These are phyloP conservation scores for Ifrita kowaldi DNA, from an alignment of 2,113 vertebrate species.

Conservation along the genomic window DNA sequence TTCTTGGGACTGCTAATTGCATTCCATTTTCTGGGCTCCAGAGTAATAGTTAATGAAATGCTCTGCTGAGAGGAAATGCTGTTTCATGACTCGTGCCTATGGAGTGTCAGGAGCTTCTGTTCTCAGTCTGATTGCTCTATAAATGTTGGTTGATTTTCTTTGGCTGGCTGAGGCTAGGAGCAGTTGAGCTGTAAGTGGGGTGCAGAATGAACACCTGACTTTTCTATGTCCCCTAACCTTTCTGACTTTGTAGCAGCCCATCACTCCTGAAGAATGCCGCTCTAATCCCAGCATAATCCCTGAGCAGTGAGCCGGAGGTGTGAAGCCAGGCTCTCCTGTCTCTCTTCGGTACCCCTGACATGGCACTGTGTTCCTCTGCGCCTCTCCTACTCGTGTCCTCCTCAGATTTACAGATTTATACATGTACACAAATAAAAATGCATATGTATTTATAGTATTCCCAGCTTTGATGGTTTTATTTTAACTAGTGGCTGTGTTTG, in stretches of 20 bases:
- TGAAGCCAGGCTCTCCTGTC: not conserved
- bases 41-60: not conserved
- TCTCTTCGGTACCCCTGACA: not conserved
- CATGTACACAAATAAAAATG: not conserved
- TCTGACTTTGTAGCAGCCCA: not conserved
- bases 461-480: constrained; percentile 36
- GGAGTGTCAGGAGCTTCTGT: not conserved
- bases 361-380: rapidly evolving
- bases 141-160: not conserved
- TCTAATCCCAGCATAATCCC: rapidly evolving
- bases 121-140: not conserved
- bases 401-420: not conserved
- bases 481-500: constrained; percentile 47
- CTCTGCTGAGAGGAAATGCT: not conserved
- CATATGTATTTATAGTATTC: not conserved
- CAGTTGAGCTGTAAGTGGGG: not conserved
- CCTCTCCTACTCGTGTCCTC: not conserved
- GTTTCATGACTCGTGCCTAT: rapidly evolving
- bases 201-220: not conserved
- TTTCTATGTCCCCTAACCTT: not conserved
- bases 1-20: not conserved
- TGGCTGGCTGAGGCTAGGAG: not conserved
- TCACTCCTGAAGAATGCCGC: not conserved
- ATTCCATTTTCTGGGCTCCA: not conserved
- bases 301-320: rapidly evolving